phyloP scores from a whole-genome alignment of 1,140 invertebrate genomes.

The Bicyclus anynana region DNA sequence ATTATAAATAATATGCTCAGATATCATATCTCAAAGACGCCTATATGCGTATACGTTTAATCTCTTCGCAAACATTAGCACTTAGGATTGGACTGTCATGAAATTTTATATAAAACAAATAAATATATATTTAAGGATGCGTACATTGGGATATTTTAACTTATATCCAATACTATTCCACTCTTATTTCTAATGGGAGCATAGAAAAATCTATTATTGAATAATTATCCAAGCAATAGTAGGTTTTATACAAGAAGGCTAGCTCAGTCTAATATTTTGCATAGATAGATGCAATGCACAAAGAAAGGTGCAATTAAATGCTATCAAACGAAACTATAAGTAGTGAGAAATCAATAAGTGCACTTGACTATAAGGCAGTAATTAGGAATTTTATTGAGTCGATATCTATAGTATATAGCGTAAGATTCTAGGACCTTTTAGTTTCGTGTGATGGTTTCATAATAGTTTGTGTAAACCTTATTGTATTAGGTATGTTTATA shows the following conservation, averaged over 20 bases:
- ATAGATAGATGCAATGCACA: not conserved
- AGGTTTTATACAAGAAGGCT: no score
- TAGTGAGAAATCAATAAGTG: slow-evolving; percentile 68
- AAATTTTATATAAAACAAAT: slow-evolving; percentile 30
- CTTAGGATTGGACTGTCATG: slow-evolving; percentile 17
- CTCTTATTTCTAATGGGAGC: no score
- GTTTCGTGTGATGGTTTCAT: not conserved
- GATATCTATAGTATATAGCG: slow-evolving; percentile 13
- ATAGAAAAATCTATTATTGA: no score
- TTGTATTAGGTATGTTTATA: no score
- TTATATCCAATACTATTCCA: no score
- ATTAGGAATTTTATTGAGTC: slow-evolving; percentile 20
- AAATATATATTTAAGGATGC: slow-evolving; percentile 15
- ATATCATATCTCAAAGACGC: slow-evolving; percentile 40
- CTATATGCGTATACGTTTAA: slow-evolving; percentile 49
- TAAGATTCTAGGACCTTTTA: slow-evolving; percentile 12
- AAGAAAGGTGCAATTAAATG: slow-evolving; percentile 25
- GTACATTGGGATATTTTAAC: not conserved
- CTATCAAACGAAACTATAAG: slow-evolving; percentile 43
- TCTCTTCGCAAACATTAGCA: slow-evolving; percentile 24
- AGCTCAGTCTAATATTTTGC: no score
- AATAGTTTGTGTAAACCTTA: no score
- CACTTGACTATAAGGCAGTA: slow-evolving; percentile 61
- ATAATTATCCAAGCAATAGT: no score
- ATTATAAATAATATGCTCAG: slow-evolving; percentile 28